Conservation (phyloP, 92 coral and sea anemone species). For the Virgularia gustaviana region DNA sequence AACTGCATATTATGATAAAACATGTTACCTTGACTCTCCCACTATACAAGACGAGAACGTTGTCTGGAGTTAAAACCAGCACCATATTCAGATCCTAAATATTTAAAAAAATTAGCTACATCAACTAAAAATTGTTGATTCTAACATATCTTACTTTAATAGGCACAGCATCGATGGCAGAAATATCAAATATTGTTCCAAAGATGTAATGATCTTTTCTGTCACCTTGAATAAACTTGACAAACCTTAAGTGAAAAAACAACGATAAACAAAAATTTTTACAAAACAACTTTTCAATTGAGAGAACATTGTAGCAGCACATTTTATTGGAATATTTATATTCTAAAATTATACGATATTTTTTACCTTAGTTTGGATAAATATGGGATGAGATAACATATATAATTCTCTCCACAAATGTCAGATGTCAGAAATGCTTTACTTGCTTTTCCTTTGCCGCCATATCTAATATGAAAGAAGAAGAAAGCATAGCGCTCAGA, state of each 20-base stretch:
- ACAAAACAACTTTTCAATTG: not conserved
- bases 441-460: slow-evolving; percentile 72
- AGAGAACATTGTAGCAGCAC: not conserved
- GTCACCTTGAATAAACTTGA: slow-evolving; percentile 40
- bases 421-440: slow-evolving; percentile 73
- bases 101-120: slow-evolving; percentile 2
- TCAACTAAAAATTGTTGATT: not conserved
- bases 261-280: not conserved
- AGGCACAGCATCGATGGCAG: slow-evolving; percentile 80
- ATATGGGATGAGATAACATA: slow-evolving; percentile 73
- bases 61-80: slow-evolving; percentile 72
- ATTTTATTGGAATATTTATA: not conserved
- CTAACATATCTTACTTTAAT: slow-evolving; percentile 49
- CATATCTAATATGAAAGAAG: slow-evolving; percentile 61
- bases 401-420: slow-evolving; percentile 62
- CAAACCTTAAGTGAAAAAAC: slow-evolving; percentile 20
- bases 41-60: slow-evolving; percentile 61
- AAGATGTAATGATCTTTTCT: slow-evolving; percentile 32
- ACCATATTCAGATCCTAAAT: slow-evolving; percentile 74
- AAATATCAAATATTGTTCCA: slow-evolving; percentile 61
- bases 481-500: not conserved
- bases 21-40: slow-evolving; percentile 68
- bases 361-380: slow-evolving; percentile 71
- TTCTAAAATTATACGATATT: too few relatives aligned
- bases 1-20: not conserved